These are phyloP conservation scores for Papilio xuthus DNA, from an alignment of 1,140 invertebrate genomes.

Conservation along the genomic window DNA sequence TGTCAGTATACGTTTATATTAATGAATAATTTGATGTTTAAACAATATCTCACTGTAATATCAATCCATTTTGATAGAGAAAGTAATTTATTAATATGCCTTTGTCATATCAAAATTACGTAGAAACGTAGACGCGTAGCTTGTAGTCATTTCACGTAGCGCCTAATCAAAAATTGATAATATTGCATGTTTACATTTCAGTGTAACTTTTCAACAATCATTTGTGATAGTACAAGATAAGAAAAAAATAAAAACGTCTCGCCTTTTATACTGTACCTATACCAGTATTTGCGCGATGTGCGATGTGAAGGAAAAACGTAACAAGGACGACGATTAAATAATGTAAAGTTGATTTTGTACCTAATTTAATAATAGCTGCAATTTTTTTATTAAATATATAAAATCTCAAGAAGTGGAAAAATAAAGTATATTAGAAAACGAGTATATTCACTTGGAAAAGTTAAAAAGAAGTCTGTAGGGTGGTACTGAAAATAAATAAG, in stretches of 20 bases:
- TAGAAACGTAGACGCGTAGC: conserved; percentile 22
- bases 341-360: too few relatives aligned
- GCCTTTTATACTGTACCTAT: too few relatives aligned
- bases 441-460: conserved; percentile 53
- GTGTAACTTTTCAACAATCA: not conserved
- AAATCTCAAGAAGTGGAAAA: conserved; percentile 30
- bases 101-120: conserved; percentile 1
- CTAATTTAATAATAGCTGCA: not conserved
- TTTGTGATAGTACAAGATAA: not conserved
- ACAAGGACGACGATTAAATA: too few relatives aligned
- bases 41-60: conserved; percentile 10
- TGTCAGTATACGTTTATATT: conserved; percentile 64
- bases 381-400: conserved; percentile 12
- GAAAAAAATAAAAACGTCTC: too few relatives aligned
- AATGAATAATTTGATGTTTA: conserved; percentile 57
- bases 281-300: too few relatives aligned
- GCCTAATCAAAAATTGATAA: not conserved
- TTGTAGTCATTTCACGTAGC: not conserved
- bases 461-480: conserved; percentile 51
- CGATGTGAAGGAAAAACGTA: too few relatives aligned
- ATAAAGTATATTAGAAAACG: conserved; percentile 35
- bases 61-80: not conserved
- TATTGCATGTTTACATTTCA: not conserved
- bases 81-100: conserved; percentile 18
- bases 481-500: conserved; percentile 73